Evolutionary conservation across 2,797 vertebrate species (phyloP).

Genomic region (Podarcis siculus): DNA sequence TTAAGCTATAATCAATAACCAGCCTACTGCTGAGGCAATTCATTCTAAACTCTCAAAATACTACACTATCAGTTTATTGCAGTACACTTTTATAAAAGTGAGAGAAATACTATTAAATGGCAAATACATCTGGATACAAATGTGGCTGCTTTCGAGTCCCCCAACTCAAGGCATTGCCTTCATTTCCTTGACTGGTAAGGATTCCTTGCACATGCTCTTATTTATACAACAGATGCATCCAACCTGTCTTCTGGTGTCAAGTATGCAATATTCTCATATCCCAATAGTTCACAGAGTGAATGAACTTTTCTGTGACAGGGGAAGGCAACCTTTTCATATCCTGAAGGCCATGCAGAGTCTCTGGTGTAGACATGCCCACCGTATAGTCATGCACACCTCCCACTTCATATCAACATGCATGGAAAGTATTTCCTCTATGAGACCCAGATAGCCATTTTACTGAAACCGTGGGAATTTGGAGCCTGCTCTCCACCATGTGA

Average conservation of each 20-base stretch:
- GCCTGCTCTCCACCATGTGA: neutral
- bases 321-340: neutral
- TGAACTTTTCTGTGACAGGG: neutral
- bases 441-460: neutral
- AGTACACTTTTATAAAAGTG: neutral
- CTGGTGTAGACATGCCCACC: neutral
- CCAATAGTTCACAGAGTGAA: neutral
- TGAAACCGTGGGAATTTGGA: neutral
- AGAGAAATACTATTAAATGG: neutral
- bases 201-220: too few relatives aligned
- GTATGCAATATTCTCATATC: neutral
- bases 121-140: conserved; percentile 10
- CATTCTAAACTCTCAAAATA: neutral
- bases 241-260: neutral
- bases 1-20: neutral
- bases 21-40: neutral
- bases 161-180: neutral
- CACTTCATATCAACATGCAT: conserved; percentile 3
- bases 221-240: neutral
- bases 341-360: conserved; percentile 4
- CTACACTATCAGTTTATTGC: neutral
- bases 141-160: neutral
- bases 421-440: neutral
- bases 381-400: neutral
- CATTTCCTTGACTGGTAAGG: neutral